Evolutionary conservation across 2,797 vertebrate genomes (phyloP).

Genomic region (Trachurus trachurus): DNA sequence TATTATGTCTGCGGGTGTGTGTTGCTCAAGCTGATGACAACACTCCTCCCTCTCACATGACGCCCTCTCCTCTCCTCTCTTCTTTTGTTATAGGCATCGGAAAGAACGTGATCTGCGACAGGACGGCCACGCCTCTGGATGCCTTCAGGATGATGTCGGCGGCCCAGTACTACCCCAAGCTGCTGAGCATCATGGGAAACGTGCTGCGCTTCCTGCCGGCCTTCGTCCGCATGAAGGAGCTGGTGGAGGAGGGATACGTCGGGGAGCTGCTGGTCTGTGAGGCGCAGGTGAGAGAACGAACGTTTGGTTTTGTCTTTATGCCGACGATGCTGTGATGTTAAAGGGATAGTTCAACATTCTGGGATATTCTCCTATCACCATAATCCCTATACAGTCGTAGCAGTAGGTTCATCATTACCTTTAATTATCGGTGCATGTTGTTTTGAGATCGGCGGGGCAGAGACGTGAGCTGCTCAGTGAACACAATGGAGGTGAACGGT

Average conservation of each 20-base stretch:
- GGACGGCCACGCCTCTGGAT: slow-evolving; percentile 95
- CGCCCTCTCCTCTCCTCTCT: slow-evolving; percentile 37
- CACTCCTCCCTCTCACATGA: not conserved
- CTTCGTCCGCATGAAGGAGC: slow-evolving; percentile 97
- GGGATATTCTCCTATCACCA: no score
- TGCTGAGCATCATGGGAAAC: slow-evolving; percentile 99
- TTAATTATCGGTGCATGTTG: no score
- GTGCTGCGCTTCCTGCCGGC: slow-evolving; percentile 97
- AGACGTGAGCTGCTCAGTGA: no score
- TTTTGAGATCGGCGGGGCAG: no score
- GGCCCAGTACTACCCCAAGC: slow-evolving; percentile 99
- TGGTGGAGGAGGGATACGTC: slow-evolving; percentile 95
- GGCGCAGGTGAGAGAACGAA: slow-evolving; percentile 86
- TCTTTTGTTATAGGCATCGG: slow-evolving; percentile 88
- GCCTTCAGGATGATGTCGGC: slow-evolving; percentile 99
- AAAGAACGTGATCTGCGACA: slow-evolving; percentile 98
- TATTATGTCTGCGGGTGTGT: slow-evolving; percentile 40
- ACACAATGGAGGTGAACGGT: no score
- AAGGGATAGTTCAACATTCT: no score
- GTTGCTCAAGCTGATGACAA: not conserved
- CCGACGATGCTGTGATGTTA: no score
- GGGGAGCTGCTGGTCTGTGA: slow-evolving; percentile 97
- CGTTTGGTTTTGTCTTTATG: not conserved
- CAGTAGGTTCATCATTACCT: no score
- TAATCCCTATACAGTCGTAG: no score